phyloP scores from a whole-genome alignment of 2,113 vertebrate genomes.

The Pseudopipra pipra region DNA sequence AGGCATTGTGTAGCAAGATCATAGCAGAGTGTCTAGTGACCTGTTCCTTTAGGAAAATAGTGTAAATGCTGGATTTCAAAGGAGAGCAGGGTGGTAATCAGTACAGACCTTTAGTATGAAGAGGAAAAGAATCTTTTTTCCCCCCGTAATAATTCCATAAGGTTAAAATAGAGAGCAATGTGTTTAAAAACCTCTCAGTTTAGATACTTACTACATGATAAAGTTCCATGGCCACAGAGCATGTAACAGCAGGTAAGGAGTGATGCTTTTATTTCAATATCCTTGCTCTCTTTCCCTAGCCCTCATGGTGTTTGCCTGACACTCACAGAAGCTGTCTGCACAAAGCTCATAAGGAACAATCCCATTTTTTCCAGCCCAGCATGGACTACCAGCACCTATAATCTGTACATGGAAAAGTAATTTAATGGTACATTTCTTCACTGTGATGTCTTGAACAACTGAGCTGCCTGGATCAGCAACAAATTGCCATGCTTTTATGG shows the following conservation, averaged over 20 bases:
- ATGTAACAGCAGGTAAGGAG: not conserved
- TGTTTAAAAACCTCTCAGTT: not conserved
- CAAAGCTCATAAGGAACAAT: not conserved
- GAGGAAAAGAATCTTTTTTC: not conserved
- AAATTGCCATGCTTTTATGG: not conserved
- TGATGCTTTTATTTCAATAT: not conserved
- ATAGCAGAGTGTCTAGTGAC: not conserved
- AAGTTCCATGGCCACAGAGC: not conserved
- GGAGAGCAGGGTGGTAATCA: not conserved
- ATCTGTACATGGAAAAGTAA: not conserved
- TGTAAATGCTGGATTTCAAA: not conserved
- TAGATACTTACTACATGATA: not conserved
- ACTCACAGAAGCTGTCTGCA: not conserved
- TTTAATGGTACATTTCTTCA: not conserved
- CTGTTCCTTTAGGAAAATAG: not conserved
- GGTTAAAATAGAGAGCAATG: not conserved
- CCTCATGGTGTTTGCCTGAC: not conserved
- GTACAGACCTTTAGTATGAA: not conserved
- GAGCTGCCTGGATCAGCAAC: not conserved
- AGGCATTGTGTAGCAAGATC: not conserved
- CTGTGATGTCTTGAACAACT: not conserved
- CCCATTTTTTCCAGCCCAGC: not conserved
- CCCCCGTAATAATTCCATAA: not conserved
- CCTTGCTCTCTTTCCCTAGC: not conserved
- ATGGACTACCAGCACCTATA: not conserved